phyloP scores from a whole-genome alignment of 1,140 invertebrate genomes.

The Drosophila funebris region DNA sequence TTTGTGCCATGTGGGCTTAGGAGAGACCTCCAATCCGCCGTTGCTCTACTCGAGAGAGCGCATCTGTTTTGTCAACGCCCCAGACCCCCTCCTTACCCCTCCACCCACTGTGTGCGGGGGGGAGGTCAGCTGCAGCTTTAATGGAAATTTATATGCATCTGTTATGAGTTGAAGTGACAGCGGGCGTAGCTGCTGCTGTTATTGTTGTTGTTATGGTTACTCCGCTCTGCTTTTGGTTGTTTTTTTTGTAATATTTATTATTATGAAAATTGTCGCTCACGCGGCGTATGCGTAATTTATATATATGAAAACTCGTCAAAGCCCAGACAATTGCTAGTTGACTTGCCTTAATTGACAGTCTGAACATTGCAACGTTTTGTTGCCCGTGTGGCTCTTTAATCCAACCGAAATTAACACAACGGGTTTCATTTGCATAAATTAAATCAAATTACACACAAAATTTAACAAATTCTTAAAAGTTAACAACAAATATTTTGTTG shows the following conservation, averaged over 20 bases:
- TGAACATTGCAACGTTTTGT: neutral
- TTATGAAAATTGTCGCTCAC: conserved; percentile 35
- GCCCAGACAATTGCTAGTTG: conserved; percentile 39
- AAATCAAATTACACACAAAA: conserved; percentile 13
- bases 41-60: neutral
- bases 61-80: neutral
- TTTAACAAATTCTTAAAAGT: neutral
- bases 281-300: conserved; percentile 68
- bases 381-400: neutral
- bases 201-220: conserved; percentile 8
- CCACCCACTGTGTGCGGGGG: neutral
- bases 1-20: conserved; percentile 1
- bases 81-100: too few species aligned
- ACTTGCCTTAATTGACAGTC: conserved; percentile 47
- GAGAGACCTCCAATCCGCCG: conserved; percentile 2
- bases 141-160: conserved; percentile 81
- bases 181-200: conserved; percentile 52
- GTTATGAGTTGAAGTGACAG: conserved; percentile 74
- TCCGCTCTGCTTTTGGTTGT: conserved; percentile 13
- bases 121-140: conserved; percentile 34
- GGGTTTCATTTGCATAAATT: conserved; percentile 12
- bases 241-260: too few species aligned
- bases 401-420: neutral
- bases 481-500: neutral
- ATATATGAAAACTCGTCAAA: conserved; percentile 20